Evolutionary conservation across 2,888 invertebrate species (phyloP).

Genomic region (Spodoptera exigua): DNA sequence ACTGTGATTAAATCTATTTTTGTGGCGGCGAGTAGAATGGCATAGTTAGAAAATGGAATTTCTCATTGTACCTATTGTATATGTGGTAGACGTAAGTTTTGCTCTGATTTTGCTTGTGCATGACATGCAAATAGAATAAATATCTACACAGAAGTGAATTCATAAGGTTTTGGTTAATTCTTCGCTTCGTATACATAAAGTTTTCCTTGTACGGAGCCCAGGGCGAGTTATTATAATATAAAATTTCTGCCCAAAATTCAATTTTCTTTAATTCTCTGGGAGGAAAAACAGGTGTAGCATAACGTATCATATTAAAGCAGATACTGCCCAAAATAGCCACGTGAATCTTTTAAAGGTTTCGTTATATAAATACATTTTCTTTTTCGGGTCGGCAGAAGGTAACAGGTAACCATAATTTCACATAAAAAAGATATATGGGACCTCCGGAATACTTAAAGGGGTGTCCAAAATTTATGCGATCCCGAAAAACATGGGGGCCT

Average conservation of each 20-base stretch:
- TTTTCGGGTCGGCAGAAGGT: constrained; percentile 2
- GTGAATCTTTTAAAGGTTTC: constrained; percentile 9
- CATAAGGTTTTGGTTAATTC: too few relatives aligned
- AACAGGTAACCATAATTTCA: constrained; percentile 28
- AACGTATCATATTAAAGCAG: too few relatives aligned
- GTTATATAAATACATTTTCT: constrained; percentile 17
- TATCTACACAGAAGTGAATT: too few relatives aligned
- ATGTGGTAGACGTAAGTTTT: too few relatives aligned
- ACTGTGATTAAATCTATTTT: constrained; percentile 23
- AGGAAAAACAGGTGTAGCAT: too few relatives aligned
- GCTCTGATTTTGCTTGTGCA: too few relatives aligned
- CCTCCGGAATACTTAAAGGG: constrained; percentile 30
- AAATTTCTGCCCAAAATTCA: too few relatives aligned
- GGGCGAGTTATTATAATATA: too few relatives aligned
- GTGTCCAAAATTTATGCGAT: constrained; percentile 22
- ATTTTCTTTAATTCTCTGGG: too few relatives aligned
- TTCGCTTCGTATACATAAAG: too few relatives aligned
- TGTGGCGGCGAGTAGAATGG: neutral
- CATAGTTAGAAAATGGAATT: neutral
- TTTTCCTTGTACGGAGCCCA: too few relatives aligned
- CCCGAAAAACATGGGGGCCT: constrained; percentile 9
- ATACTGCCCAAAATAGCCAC: neutral
- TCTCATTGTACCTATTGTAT: neutral
- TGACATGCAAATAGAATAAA: too few relatives aligned
- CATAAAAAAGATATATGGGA: constrained; percentile 19